Evolutionary conservation across 1,140 invertebrate genomes (phyloP).

Genomic region (Reticulitermes speratus): DNA sequence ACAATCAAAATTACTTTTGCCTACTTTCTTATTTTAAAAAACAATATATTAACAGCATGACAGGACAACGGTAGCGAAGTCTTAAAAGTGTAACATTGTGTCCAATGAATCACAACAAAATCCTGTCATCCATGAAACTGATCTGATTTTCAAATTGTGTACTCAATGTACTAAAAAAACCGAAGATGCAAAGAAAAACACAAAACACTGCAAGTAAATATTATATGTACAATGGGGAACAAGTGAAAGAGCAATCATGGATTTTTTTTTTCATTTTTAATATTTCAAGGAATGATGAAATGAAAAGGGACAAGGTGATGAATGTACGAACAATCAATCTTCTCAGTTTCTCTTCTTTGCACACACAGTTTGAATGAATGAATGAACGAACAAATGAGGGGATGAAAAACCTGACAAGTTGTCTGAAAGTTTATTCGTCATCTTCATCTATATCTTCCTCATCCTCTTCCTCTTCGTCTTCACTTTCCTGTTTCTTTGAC

Average conservation of each 20-base stretch:
- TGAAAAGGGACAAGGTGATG: slow-evolving; percentile 43
- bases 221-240: slow-evolving; percentile 25
- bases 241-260: not conserved
- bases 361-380: slow-evolving; percentile 55
- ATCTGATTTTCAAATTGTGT: not conserved
- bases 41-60: slow-evolving; percentile 9
- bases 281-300: slow-evolving; percentile 25
- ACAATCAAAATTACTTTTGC: not conserved
- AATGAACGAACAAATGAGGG: slow-evolving; percentile 48
- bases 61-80: not conserved
- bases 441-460: slow-evolving; percentile 54
- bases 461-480: slow-evolving; percentile 57
- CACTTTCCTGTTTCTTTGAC: slow-evolving; percentile 58
- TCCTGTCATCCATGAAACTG: not conserved
- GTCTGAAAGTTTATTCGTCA: slow-evolving; percentile 46
- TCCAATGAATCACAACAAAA: not conserved
- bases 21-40: not conserved
- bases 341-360: slow-evolving; percentile 45
- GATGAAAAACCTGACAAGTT: slow-evolving; percentile 39
- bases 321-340: slow-evolving; percentile 51
- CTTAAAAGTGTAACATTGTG: not conserved
- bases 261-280: slow-evolving; percentile 5
- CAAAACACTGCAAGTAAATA: slow-evolving; percentile 22
- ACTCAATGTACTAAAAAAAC: not conserved
- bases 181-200: not conserved